Evolutionary conservation across 2,113 vertebrate species (phyloP).

Genomic region (Bubalus kerabau): DNA sequence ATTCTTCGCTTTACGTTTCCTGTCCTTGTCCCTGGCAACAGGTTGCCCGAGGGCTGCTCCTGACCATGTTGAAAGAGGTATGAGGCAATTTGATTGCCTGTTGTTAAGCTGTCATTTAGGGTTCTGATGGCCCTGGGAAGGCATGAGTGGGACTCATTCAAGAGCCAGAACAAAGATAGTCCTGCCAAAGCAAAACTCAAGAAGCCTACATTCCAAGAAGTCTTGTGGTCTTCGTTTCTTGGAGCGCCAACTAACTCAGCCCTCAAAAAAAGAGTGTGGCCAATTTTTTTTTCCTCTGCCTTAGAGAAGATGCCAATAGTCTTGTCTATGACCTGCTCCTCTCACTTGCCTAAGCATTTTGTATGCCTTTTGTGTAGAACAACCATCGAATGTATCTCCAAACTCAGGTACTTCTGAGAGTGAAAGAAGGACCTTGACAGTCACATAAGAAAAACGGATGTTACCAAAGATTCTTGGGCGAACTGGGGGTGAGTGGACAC

Average conservation of each 20-base stretch:
- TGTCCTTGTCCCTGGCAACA: neutral
- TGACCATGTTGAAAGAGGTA: neutral
- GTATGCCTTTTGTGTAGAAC: neutral
- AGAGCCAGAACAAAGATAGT: slow-evolving; percentile 21
- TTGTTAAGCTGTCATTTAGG: neutral
- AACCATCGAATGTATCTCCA: neutral
- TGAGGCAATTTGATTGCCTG: neutral
- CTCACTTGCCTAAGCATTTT: neutral
- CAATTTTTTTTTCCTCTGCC: neutral
- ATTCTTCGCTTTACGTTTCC: neutral
- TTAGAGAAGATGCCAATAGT: neutral
- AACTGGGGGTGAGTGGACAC: neutral
- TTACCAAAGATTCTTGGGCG: neutral
- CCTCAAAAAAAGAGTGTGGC: neutral
- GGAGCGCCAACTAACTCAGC: neutral
- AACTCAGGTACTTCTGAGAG: neutral
- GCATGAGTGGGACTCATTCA: neutral
- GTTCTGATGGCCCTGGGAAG: neutral
- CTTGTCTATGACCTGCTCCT: neutral
- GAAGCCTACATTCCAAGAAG: neutral
- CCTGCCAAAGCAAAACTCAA: neutral
- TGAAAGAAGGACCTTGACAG: no score
- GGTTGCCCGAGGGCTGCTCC: neutral
- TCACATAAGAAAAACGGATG: neutral
- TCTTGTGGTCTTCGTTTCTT: neutral